A percentile compares a stretch with the other conserved stretches of the same genome.
Conservation (phyloP, 30 jellyfish, hydroid and myxozoan genomes). For the Nemopilema nomurai region DNA sequence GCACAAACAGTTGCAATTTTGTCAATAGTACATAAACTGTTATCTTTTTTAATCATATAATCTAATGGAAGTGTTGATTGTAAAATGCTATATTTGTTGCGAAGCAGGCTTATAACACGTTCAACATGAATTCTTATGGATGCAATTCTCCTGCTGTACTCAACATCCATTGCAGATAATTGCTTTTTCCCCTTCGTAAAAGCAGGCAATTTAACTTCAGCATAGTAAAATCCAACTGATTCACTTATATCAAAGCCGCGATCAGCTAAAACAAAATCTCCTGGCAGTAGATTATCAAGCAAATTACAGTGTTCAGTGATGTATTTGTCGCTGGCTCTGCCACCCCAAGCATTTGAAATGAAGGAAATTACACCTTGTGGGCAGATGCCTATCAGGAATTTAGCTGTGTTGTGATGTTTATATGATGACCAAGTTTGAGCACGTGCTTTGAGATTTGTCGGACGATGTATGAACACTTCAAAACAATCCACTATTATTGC, state of each 20-base stretch:
- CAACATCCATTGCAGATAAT: constrained; percentile 45
- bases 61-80: constrained; percentile 40
- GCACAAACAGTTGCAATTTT: constrained; percentile 34
- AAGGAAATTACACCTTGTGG: constrained; percentile 43
- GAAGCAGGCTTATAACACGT: constrained; percentile 38
- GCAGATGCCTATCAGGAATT: constrained; percentile 30
- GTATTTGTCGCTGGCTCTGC: constrained; percentile 44
- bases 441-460: constrained; percentile 12
- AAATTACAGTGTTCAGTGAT: constrained; percentile 25
- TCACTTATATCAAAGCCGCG: constrained; percentile 47
- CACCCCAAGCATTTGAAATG: constrained; percentile 49
- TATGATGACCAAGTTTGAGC: constrained; percentile 9
- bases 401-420: constrained; percentile 42
- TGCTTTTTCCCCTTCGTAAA: constrained; percentile 53
- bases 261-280: constrained; percentile 43
- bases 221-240: constrained; percentile 37
- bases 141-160: constrained; percentile 52
- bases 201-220: constrained; percentile 49
- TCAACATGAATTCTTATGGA: constrained; percentile 46
- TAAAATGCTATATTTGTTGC: constrained; percentile 45
- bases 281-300: constrained; percentile 36
- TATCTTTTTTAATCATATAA: constrained; percentile 16
- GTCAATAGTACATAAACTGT: constrained; percentile 19
- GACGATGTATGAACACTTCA: constrained; percentile 32
- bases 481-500: no score